These are phyloP conservation scores for Eueides isabella DNA, from an alignment of 1,140 invertebrate species.

Conservation along the genomic window DNA sequence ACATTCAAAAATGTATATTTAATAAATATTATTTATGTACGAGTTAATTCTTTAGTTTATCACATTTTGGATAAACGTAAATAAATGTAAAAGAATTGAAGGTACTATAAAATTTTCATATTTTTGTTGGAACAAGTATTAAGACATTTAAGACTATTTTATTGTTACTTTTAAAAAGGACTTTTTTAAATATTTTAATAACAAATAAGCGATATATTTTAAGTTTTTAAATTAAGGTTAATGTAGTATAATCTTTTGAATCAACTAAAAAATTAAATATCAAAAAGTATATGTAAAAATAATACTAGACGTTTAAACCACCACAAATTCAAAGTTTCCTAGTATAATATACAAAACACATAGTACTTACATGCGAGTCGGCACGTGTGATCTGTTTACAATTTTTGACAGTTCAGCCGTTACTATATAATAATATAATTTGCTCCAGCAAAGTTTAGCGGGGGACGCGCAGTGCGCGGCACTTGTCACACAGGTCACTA, in stretches of 20 bases:
- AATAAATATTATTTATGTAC: no score
- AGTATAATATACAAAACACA: conserved; percentile 22
- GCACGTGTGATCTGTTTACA: conserved; percentile 77
- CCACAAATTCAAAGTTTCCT: not conserved
- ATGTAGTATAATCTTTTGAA: not conserved
- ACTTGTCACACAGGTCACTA: conserved; percentile 58
- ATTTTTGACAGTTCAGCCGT: conserved; percentile 69
- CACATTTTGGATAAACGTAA: not conserved
- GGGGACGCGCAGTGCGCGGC: conserved; percentile 60
- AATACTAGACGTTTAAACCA: not conserved
- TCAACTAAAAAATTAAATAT: not conserved
- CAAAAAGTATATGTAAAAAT: not conserved
- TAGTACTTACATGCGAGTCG: conserved; percentile 73
- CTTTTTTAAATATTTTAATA: not conserved
- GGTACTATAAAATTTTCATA: not conserved
- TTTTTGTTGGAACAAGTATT: not conserved
- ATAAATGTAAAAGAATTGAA: not conserved
- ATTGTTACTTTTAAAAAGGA: not conserved
- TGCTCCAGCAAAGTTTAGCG: conserved; percentile 46
- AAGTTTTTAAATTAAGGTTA: not conserved
- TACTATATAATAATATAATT: conserved; percentile 50
- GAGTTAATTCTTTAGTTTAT: not conserved
- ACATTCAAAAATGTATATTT: no score
- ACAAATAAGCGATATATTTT: not conserved
- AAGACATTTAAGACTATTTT: not conserved